Evolutionary conservation across 1,140 invertebrate genomes (phyloP).

Genomic region (Antheraea pernyi): DNA sequence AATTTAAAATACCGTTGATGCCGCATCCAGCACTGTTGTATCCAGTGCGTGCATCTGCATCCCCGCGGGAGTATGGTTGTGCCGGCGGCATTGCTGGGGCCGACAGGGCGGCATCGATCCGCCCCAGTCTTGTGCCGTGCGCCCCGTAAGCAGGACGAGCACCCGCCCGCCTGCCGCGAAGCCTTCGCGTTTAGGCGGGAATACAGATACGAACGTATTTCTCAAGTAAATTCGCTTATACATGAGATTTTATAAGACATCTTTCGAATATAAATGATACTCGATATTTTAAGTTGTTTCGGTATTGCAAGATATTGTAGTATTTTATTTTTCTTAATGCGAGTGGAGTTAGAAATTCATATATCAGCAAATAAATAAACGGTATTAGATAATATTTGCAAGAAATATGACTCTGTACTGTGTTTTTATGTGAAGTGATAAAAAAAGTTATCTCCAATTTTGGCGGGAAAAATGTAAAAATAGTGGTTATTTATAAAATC

Average conservation of each 20-base stretch:
- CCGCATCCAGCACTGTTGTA: slow-evolving; percentile 45
- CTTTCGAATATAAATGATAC: neutral
- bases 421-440: neutral
- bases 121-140: slow-evolving; percentile 64
- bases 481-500: neutral
- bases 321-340: no score
- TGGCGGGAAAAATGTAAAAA: neutral
- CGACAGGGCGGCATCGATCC: slow-evolving; percentile 67
- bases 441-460: no score
- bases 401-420: no score
- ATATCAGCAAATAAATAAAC: no score
- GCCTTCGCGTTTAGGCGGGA: slow-evolving; percentile 71
- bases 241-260: neutral
- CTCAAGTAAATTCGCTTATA: slow-evolving; percentile 16
- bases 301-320: no score
- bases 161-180: slow-evolving; percentile 45
- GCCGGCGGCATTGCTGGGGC: slow-evolving; percentile 13
- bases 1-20: slow-evolving; percentile 3
- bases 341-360: no score
- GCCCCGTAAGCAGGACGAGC: slow-evolving; percentile 45
- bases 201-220: slow-evolving; percentile 21
- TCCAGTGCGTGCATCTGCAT: slow-evolving; percentile 57
- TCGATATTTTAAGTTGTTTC: no score
- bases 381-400: no score
- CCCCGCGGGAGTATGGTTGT: slow-evolving; percentile 55